Conservation (phyloP, 2,113 vertebrate genomes). For the Panurus biarmicus region DNA sequence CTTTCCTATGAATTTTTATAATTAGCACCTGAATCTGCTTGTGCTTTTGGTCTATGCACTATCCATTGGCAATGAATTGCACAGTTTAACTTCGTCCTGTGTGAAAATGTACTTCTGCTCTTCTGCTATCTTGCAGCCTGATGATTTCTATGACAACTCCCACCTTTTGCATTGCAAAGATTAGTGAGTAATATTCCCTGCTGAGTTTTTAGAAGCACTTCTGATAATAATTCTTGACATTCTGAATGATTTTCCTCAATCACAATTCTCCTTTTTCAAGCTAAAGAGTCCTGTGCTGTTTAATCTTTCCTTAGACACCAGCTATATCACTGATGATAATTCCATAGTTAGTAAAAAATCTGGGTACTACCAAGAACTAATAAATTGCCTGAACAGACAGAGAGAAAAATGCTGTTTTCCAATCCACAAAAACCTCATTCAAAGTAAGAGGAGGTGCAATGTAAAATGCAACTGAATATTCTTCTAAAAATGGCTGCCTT, state of each 20-base stretch:
- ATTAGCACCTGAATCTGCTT: not conserved
- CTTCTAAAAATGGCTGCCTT: not conserved
- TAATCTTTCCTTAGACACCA: not conserved
- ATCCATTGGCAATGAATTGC: not conserved
- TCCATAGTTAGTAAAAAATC: not conserved
- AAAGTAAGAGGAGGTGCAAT: not conserved
- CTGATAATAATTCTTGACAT: constrained; percentile 26
- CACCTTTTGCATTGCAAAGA: not conserved
- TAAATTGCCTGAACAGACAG: not conserved
- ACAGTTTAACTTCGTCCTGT: not conserved
- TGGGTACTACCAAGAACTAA: not conserved
- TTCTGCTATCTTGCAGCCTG: not conserved
- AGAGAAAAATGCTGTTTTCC: not conserved
- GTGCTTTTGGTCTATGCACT: not conserved
- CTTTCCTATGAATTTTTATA: not conserved
- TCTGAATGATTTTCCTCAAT: constrained; percentile 13
- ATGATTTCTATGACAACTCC: not conserved
- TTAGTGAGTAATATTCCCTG: not conserved
- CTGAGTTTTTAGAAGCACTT: constrained; percentile 25
- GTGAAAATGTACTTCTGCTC: not conserved
- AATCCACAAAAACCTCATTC: not conserved
- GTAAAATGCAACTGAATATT: not conserved
- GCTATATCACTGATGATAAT: not conserved
- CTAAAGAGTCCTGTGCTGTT: not conserved
- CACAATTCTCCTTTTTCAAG: not conserved